Evolutionary conservation across 2,888 invertebrate genomes (phyloP).

Genomic region (Drosophila ustulata): DNA sequence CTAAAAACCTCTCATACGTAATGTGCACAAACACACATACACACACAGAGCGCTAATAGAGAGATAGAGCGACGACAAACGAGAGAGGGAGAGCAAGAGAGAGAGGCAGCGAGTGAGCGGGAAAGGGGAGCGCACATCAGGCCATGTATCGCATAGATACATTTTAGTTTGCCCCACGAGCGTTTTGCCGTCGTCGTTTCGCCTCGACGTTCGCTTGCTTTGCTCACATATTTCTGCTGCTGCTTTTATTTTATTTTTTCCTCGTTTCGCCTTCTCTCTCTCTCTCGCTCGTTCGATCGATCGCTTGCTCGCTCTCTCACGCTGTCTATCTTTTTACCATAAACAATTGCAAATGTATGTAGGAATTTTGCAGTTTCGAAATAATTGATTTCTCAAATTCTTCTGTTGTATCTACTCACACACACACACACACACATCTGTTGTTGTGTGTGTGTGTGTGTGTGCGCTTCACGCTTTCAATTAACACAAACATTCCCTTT

Average conservation of each 20-base stretch:
- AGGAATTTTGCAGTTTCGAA: slow-evolving; percentile 80
- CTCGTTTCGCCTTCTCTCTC: slow-evolving; percentile 20
- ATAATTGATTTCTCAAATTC: slow-evolving; percentile 79
- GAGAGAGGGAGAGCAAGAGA: slow-evolving; percentile 23
- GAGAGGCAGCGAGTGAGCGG: slow-evolving; percentile 24
- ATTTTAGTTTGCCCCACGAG: slow-evolving; percentile 63
- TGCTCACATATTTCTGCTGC: slow-evolving; percentile 57
- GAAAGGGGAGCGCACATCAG: slow-evolving; percentile 58
- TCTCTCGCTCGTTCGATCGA: slow-evolving; percentile 10
- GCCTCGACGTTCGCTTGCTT: slow-evolving; percentile 49
- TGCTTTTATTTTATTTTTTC: slow-evolving; percentile 8
- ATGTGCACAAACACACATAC: slow-evolving; percentile 51
- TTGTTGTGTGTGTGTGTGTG: slow-evolving; percentile 28
- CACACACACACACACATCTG: slow-evolving; percentile 9
- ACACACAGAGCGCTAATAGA: slow-evolving; percentile 21
- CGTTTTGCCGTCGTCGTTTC: slow-evolving; percentile 55
- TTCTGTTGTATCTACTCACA: slow-evolving; percentile 41
- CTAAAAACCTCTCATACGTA: slow-evolving; percentile 70
- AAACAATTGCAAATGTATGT: slow-evolving; percentile 79
- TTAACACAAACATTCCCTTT: slow-evolving; percentile 79
- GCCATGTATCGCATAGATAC: slow-evolving; percentile 78
- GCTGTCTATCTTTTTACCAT: slow-evolving; percentile 58
- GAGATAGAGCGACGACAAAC: slow-evolving; percentile 40
- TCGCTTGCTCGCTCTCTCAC: neutral
- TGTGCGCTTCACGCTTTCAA: slow-evolving; percentile 76